Evolutionary conservation across 2,888 invertebrate species (phyloP).

Genomic region (Opisthograptis luteolata): DNA sequence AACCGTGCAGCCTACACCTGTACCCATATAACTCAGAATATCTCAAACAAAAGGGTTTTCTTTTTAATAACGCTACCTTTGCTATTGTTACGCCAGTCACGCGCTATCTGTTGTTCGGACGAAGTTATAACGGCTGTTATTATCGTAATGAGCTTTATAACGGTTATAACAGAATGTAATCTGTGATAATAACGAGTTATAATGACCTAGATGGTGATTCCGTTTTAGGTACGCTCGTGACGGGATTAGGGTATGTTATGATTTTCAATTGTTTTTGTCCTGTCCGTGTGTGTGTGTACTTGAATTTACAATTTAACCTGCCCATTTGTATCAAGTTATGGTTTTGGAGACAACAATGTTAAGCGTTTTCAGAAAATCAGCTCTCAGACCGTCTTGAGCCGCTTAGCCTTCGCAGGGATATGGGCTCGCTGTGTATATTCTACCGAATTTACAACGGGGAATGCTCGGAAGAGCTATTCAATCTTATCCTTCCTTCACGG

Average conservation of each 20-base stretch:
- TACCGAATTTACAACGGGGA: too few relatives aligned
- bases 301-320: too few relatives aligned
- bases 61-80: conserved; percentile 32
- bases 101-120: conserved; percentile 20
- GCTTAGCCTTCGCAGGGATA: too few relatives aligned
- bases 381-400: too few relatives aligned
- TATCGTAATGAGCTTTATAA: conserved; percentile 31
- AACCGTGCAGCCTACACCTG: conserved; percentile 8
- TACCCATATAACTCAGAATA: conserved; percentile 26
- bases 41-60: conserved; percentile 26
- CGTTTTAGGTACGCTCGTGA: neutral
- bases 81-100: conserved; percentile 37
- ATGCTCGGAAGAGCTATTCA: too few relatives aligned
- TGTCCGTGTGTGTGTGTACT: too few relatives aligned
- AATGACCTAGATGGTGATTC: neutral
- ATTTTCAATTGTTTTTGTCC: neutral
- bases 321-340: too few relatives aligned
- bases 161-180: conserved; percentile 17
- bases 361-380: too few relatives aligned
- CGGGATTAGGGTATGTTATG: neutral
- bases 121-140: conserved; percentile 29
- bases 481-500: too few relatives aligned
- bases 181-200: conserved; percentile 17
- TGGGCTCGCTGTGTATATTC: too few relatives aligned
- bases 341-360: too few relatives aligned